Base-by-base conservation (phyloP, 2,113 vertebrate species). In the Aix galericulata region DNA sequence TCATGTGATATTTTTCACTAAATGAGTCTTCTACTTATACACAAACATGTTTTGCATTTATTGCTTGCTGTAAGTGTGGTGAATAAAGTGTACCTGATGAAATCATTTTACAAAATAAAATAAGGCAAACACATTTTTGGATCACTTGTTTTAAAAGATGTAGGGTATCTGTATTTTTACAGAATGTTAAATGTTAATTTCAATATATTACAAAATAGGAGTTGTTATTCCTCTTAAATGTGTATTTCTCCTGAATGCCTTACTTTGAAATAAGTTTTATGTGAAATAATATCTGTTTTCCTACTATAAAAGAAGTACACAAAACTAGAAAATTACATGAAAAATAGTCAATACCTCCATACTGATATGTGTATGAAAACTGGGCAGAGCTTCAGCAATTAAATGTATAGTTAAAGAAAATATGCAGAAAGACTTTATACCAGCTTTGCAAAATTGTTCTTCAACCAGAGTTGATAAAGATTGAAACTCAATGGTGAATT, bases 181-280 rank as follows among this genome's bases (percentile, higher is more conserved):
- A 64, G 25, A 56, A 74, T 40, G 14, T 89, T 81, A 63, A 86
- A 69, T 36, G 4, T 20, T 86, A 17, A 80, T 88, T 76, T 60
- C 32, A 36, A 12, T 42, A 53, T n/a, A 42, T 4, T 74, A 31
- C 1, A 60, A 77, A 88, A 60, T 4, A 66, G 1, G 7, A 74
- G 56, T 38, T 62, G 17, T 53, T 58, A 89, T 79, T 48, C 46
- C 46, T 48, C 20, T 48, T 60, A 82, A 32, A 89, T 85, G 1
- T 42, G 4, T 5, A 6, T 23, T 0, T 52, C 58, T 88, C 78
- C 32, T 0, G 60, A 79, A 59, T 1, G 4, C 34, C n/a, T 81
- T 59, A 15, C 25, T 81, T 66, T 31, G 62, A 75, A 74, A 5
- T 48, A 11, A 2, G 4, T 36, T 87, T 74, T 78, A 56, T 60